Percentiles rank a stretch among this genome's conserved stretches.
These are phyloP conservation scores for Micropterix aruncella DNA, from an alignment of 2,888 invertebrate species.

Conservation along the genomic window DNA sequence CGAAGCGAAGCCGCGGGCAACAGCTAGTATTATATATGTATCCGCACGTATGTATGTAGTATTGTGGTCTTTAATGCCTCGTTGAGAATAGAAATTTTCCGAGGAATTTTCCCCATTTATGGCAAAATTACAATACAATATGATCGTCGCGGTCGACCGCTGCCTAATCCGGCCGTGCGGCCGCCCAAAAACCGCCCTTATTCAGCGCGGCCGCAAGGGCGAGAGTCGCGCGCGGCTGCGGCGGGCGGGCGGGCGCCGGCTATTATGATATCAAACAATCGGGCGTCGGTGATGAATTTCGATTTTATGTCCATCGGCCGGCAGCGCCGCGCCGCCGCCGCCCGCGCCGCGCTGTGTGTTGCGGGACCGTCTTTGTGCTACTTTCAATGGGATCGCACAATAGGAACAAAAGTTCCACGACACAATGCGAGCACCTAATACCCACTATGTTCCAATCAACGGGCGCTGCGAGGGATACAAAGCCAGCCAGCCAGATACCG, in stretches of 20 bases:
- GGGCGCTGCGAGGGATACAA: constrained; percentile 17
- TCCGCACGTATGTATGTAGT: background rate
- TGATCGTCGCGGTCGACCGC: constrained; percentile 1
- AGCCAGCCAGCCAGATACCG: background rate
- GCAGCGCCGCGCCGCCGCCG: too few species aligned
- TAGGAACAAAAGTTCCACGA: constrained; percentile 44
- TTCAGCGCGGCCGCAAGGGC: background rate
- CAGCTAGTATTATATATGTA: background rate
- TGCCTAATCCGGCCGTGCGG: background rate
- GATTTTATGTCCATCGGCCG: constrained; percentile 36
- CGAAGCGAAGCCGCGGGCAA: too few species aligned
- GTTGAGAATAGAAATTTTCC: background rate
- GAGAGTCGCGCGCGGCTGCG: background rate
- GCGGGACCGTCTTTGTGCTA: constrained; percentile 32
- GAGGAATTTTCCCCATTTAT: constrained; percentile 5
- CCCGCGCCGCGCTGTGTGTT: too few species aligned
- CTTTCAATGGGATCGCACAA: constrained; percentile 39
- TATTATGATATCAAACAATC: constrained; percentile 34
- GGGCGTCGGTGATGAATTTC: constrained; percentile 36
- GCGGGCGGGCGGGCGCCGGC: constrained; percentile 17
- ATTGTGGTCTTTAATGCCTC: too few species aligned
- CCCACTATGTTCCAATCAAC: constrained; percentile 27
- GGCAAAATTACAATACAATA: constrained; percentile 3
- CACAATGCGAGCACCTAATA: constrained; percentile 43
- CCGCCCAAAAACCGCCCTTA: background rate